A percentile compares a stretch with the other conserved stretches of the same genome.
Conservation (phyloP, 2,113 vertebrate species). For the Bufo gargarizans region DNA sequence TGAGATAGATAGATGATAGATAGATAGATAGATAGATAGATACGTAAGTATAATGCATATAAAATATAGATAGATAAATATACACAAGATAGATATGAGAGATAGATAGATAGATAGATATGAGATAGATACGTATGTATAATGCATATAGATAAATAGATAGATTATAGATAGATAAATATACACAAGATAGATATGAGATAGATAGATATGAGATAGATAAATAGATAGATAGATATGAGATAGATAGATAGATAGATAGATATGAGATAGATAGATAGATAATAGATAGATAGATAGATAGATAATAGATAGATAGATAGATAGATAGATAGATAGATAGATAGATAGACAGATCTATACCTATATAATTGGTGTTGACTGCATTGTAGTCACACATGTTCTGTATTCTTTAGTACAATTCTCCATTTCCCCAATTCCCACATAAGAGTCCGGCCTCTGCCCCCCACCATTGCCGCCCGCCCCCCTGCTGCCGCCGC, state of each 20-base stretch:
- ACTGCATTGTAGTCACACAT: neutral
- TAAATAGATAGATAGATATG: neutral
- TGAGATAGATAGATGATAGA: neutral
- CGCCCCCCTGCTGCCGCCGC: neutral
- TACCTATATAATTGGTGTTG: too few relatives aligned
- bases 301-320: slow-evolving; percentile 3
- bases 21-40: neutral
- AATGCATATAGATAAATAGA: too few relatives aligned
- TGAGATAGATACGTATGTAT: neutral
- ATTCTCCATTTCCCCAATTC: neutral
- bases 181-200: too few relatives aligned
- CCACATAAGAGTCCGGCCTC: too few relatives aligned
- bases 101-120: neutral
- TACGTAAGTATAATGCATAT: too few relatives aligned
- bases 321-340: neutral
- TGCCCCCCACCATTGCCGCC: neutral
- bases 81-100: neutral
- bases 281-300: neutral
- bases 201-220: slow-evolving; percentile 15
- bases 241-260: neutral
- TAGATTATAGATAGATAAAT: slow-evolving; percentile 3
- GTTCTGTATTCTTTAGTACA: neutral
- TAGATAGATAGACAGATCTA: neutral
- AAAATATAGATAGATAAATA: too few relatives aligned
- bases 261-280: too few relatives aligned